Conservation (phyloP, 2,797 vertebrate species). For the Sphenodon punctatus region DNA sequence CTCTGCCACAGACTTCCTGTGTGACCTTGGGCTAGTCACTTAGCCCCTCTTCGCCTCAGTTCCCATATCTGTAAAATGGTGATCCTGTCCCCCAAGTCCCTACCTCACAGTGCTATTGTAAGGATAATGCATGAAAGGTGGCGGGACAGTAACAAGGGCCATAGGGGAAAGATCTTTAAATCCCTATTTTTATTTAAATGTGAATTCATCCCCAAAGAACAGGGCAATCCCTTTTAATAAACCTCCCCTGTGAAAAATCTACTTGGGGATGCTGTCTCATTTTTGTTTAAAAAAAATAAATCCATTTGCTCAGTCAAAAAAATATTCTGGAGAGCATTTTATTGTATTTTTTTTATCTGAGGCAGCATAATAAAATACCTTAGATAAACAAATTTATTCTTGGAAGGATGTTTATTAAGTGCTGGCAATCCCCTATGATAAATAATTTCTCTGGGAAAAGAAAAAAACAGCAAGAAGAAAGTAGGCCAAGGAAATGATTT, state of each 20-base stretch:
- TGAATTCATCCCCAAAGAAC: conserved; percentile 56
- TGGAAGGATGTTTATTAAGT: conserved; percentile 61
- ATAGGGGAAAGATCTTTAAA: background rate
- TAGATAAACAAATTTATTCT: conserved; percentile 72
- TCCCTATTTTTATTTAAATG: conserved; percentile 56
- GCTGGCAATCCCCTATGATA: conserved; percentile 44
- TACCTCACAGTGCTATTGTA: too few species aligned
- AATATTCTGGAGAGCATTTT: conserved; percentile 30
- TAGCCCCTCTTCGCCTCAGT: too few species aligned
- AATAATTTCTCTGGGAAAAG: conserved; percentile 62
- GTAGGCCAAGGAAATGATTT: conserved; percentile 48
- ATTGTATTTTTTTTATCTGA: conserved; percentile 52
- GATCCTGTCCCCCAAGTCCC: too few species aligned
- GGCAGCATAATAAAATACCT: conserved; percentile 68
- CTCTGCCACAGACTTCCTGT: too few species aligned
- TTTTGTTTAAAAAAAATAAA: too few species aligned
- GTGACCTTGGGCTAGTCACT: too few species aligned
- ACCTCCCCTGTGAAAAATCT: conserved; percentile 51
- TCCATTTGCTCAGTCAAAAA: conserved; percentile 52
- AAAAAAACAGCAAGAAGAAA: conserved; percentile 11
- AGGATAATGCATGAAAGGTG: too few species aligned
- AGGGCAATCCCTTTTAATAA: conserved; percentile 60
- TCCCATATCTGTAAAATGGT: too few species aligned
- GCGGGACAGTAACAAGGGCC: too few species aligned
- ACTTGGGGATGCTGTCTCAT: conserved; percentile 63